phyloP scores from a whole-genome alignment of 2,113 vertebrate genomes.

The Chaetodon auriga region DNA sequence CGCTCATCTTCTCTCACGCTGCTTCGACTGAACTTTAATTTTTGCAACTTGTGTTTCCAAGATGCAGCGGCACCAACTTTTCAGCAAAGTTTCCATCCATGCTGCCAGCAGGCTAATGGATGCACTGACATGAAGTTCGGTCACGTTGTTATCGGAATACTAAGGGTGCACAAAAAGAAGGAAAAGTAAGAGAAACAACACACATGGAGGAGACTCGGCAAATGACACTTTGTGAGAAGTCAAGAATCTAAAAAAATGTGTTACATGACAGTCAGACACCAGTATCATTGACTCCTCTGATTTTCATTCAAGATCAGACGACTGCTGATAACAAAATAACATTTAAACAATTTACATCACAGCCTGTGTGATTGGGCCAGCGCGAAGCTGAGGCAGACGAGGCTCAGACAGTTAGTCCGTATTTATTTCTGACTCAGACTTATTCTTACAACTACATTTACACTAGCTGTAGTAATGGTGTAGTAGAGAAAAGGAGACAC shows the following conservation, averaged over 20 bases:
- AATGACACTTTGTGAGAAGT: slow-evolving; percentile 6
- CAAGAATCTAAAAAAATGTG: not conserved
- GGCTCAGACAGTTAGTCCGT: no score
- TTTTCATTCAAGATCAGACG: no score
- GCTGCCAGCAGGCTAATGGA: slow-evolving; percentile 14
- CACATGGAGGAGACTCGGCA: not conserved
- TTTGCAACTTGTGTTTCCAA: slow-evolving; percentile 24
- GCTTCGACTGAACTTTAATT: slow-evolving; percentile 37
- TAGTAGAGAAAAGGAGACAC: no score
- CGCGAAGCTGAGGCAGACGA: no score
- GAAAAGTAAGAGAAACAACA: not conserved
- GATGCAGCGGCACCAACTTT: slow-evolving; percentile 39
- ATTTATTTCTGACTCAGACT: no score
- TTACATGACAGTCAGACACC: not conserved
- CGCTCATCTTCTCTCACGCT: slow-evolving; percentile 13
- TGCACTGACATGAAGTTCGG: slow-evolving; percentile 16
- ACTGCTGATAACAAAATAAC: no score
- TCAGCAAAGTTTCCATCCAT: slow-evolving; percentile 13
- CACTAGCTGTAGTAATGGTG: no score
- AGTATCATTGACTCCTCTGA: not conserved
- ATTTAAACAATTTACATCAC: no score
- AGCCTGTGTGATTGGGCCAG: no score
- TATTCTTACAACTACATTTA: no score
- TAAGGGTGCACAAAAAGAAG: not conserved
- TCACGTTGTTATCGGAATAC: slow-evolving; percentile 18